Evolutionary conservation across 1,140 invertebrate genomes (phyloP).

Genomic region (Phthorimaea operculella): DNA sequence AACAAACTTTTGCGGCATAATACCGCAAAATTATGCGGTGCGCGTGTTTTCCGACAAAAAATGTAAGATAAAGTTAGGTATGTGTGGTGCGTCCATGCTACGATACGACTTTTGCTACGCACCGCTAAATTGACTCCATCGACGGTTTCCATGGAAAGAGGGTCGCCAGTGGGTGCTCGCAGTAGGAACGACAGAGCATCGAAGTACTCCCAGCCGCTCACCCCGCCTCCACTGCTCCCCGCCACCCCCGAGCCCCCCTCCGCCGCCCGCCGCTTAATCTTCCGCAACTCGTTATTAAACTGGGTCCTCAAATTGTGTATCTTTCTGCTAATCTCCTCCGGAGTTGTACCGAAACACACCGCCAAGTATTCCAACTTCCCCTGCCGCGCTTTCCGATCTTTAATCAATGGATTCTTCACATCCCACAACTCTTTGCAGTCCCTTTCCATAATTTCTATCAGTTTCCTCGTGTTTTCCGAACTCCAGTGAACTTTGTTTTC

Average conservation of each 20-base stretch:
- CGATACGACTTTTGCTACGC: too few relatives aligned
- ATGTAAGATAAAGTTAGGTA: too few relatives aligned
- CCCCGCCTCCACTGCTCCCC: constrained; percentile 12
- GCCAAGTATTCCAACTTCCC: constrained; percentile 43
- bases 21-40: too few relatives aligned
- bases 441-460: constrained; percentile 42
- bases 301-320: constrained; percentile 56
- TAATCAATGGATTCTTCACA: constrained; percentile 38
- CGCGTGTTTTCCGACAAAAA: too few relatives aligned
- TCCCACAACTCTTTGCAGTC: constrained; percentile 56
- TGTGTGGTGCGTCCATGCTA: too few relatives aligned
- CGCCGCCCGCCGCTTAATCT: constrained; percentile 40
- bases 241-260: constrained; percentile 21
- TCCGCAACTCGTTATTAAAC: constrained; percentile 56
- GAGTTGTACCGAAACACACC: constrained; percentile 38
- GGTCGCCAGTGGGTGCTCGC: constrained; percentile 30
- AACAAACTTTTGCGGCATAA: too few relatives aligned
- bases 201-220: constrained; percentile 58
- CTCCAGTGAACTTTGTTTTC: constrained; percentile 32
- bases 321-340: constrained; percentile 52
- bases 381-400: constrained; percentile 33
- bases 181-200: constrained; percentile 50
- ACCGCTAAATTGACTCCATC: constrained; percentile 53
- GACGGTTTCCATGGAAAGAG: constrained; percentile 25
- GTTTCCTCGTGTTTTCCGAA: constrained; percentile 43